These are phyloP conservation scores for human (Homo sapiens) DNA, from an alignment of 2,113 vertebrate species.

Conservation along the genomic window DNA sequence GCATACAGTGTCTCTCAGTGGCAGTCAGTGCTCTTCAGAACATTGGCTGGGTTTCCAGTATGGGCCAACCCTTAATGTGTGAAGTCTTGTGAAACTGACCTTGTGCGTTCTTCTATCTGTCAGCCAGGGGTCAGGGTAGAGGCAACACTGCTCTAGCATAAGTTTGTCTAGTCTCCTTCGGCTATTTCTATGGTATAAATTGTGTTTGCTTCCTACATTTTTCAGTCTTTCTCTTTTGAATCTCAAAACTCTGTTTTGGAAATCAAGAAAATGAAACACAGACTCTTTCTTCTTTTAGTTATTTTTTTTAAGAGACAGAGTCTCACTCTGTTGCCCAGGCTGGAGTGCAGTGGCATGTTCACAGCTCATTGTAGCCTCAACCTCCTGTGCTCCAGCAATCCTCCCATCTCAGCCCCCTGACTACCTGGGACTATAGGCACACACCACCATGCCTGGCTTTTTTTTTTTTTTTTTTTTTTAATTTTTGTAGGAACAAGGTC, in stretches of 20 bases:
- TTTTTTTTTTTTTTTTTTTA: too few relatives aligned
- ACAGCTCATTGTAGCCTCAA: not conserved
- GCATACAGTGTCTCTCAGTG: not conserved
- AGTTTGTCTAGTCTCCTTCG: not conserved
- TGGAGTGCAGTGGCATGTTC: not conserved
- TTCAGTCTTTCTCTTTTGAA: not conserved
- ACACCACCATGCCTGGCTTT: not conserved
- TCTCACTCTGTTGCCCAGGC: not conserved
- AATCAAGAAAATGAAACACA: not conserved
- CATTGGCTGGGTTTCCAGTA: not conserved
- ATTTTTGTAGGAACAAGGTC: not conserved
- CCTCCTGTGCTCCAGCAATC: not conserved
- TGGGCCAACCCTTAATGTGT: not conserved
- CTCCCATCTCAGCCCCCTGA: not conserved
- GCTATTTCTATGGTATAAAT: not conserved
- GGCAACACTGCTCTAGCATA: accelerated
- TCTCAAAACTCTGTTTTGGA: not conserved
- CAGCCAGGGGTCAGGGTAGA: not conserved
- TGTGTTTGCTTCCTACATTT: not conserved
- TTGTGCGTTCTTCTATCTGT: not conserved
- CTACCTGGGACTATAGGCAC: not conserved
- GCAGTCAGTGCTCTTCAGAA: not conserved
- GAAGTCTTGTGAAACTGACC: not conserved
- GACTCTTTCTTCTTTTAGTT: not conserved
- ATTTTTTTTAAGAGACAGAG: not conserved